Evolutionary conservation across 2,113 vertebrate genomes (phyloP), one percentile per base, ranked within the genome.

Genomic region (Cariama cristata): DNA sequence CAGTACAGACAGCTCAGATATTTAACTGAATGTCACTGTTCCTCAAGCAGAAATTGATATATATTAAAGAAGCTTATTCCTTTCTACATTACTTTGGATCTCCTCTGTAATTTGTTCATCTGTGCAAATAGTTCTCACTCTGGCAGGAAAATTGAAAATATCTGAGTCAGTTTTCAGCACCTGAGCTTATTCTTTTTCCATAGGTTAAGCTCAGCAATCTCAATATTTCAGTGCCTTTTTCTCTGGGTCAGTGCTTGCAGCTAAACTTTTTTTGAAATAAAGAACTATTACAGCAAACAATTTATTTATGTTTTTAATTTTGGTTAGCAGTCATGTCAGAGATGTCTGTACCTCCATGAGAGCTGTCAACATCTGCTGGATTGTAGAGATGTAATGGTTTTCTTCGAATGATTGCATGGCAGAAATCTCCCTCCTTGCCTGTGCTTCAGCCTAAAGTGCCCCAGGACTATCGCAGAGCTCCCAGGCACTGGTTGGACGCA

Each of bases 21-120:
- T 62, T 8, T 66, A 91, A 88, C 79, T 50, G 79, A 64, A 94
- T 82, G 79, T 80, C 89, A 95, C 88, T 73, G 35, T 74, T 93
- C 66, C 74, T 71, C 67, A 55, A 76, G 67, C 62, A 83, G 71
- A 76, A 85, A 88, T 15, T 30, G 74, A 67, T 73, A 88, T 35
- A 32, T 79, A 69, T n/a, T 82, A 79, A 82, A 85, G 62, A 33
- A 79, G n/a, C n/a, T 79, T 28, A 3, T 50, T 96, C n/a, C 63
- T 79, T 93, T 79, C 75, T 42, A 4, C 59, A 21, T 58, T 49
- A 69, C 50, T 71, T 74, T n/a, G 58, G 75, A 89, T 42, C n/a
- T 87, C 68, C 52, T 42, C 93, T 56, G 33, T 47, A 71, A 93
- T 84, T 96, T 71, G 53, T 68, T 73, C 76, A 52, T 73, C 59